Conservation (phyloP, 2,113 vertebrate species). For the Sprattus sprattus region DNA sequence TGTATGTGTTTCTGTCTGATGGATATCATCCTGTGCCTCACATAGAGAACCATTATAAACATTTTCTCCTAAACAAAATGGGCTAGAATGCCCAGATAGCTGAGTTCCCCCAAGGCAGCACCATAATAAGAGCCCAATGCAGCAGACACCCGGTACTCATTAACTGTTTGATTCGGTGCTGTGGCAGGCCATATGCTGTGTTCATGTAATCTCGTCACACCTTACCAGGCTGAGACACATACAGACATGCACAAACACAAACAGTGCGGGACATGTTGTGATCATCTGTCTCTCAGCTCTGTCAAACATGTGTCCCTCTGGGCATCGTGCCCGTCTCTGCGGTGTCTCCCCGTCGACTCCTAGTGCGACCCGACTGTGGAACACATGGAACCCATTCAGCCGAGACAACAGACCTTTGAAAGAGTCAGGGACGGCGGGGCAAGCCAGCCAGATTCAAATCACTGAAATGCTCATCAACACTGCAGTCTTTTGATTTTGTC, state of each 20-base stretch:
- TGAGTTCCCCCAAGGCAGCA: not conserved
- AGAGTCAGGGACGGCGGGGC: not conserved
- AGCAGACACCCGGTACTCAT: not conserved
- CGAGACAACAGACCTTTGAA: not conserved
- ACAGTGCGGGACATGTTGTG: not conserved
- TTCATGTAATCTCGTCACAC: not conserved
- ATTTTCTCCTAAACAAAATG: not conserved
- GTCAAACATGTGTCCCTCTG: not conserved
- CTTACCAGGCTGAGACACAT: not conserved
- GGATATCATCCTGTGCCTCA: not conserved
- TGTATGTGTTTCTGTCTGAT: not conserved
- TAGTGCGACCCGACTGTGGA: not conserved
- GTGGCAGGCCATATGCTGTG: not conserved
- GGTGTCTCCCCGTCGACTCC: not conserved
- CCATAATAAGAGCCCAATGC: not conserved
- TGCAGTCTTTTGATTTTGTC: too few relatives aligned
- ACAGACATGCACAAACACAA: not conserved
- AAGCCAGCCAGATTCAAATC: not conserved
- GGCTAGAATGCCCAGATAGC: not conserved
- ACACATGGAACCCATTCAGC: not conserved
- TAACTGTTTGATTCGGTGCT: not conserved
- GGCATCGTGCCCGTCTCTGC: not conserved
- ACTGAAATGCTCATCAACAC: not conserved
- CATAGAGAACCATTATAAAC: not conserved
- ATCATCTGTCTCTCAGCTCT: not conserved